Conservation (phyloP, 2,888 invertebrate genomes). For the Drosophila trichaetosa region DNA sequence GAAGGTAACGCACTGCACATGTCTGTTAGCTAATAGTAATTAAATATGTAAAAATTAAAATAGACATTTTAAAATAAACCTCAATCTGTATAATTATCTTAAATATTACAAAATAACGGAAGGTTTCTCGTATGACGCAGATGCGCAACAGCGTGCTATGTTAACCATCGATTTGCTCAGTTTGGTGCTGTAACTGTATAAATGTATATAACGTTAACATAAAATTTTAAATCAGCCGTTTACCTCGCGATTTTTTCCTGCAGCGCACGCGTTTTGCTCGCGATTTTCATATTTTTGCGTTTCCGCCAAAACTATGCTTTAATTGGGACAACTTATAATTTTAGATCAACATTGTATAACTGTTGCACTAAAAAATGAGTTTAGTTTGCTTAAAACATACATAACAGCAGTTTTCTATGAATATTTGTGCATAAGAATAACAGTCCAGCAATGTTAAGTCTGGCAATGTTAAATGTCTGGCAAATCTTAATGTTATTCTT, state of each 20-base stretch:
- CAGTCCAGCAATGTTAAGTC: background rate
- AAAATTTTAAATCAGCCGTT: slow-evolving; percentile 2
- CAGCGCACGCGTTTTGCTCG: background rate
- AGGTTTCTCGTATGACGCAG: background rate
- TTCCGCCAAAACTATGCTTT: background rate
- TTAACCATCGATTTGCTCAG: background rate
- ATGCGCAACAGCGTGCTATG: background rate
- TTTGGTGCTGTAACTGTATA: background rate
- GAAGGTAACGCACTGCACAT: background rate
- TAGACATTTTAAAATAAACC: background rate
- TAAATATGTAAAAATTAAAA: background rate
- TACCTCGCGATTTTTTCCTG: background rate
- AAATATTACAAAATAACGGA: background rate
- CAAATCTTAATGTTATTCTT: background rate
- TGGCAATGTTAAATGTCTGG: background rate
- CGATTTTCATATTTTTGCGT: background rate
- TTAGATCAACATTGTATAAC: background rate
- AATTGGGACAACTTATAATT: background rate
- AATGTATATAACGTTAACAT: background rate
- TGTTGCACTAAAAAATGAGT: background rate
- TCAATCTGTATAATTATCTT: background rate
- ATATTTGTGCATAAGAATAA: background rate
- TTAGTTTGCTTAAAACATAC: background rate
- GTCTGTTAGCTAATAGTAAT: background rate
- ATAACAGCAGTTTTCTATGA: slow-evolving; percentile 15